Percentiles rank a stretch among this genome's conserved stretches.
Conservation (phyloP, 1,140 invertebrate species). For the Coenobita brevimanus region DNA sequence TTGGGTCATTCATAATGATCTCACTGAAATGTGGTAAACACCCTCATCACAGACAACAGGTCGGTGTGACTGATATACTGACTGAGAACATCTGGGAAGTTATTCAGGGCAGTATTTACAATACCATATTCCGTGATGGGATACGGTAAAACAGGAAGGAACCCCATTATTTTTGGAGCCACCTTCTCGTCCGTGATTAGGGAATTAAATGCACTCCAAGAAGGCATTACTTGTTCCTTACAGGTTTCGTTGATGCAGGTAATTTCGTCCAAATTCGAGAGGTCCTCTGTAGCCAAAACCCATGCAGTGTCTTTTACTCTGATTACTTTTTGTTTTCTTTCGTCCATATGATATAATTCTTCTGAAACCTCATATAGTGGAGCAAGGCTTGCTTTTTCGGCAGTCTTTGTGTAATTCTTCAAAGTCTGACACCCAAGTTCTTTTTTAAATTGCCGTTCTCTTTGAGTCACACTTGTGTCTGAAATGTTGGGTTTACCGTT, state of each 20-base stretch:
- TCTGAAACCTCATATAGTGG: background rate
- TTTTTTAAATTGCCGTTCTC: no score
- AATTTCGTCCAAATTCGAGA: background rate
- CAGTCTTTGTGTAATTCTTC: no score
- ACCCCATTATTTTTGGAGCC: background rate
- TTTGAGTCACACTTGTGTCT: conserved; percentile 6
- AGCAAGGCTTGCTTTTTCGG: no score
- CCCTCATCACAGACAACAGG: conserved; percentile 3
- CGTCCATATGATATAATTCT: conserved; percentile 15
- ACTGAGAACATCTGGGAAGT: background rate
- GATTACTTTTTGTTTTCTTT: background rate
- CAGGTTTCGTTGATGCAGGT: background rate
- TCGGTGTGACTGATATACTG: background rate
- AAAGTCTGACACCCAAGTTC: no score
- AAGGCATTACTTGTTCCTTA: conserved; percentile 3
- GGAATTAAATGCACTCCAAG: conserved; percentile 9
- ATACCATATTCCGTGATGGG: conserved; percentile 8
- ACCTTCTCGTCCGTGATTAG: conserved; percentile 1
- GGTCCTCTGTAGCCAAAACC: background rate
- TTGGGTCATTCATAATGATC: background rate
- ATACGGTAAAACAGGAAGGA: conserved; percentile 2
- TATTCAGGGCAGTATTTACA: conserved; percentile 9
- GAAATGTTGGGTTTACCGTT: conserved; percentile 15
- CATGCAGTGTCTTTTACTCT: background rate
- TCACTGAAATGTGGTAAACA: conserved; percentile 18